phyloP scores from a whole-genome alignment of 2,113 vertebrate genomes.

The Thalassarche chlororhynchos region DNA sequence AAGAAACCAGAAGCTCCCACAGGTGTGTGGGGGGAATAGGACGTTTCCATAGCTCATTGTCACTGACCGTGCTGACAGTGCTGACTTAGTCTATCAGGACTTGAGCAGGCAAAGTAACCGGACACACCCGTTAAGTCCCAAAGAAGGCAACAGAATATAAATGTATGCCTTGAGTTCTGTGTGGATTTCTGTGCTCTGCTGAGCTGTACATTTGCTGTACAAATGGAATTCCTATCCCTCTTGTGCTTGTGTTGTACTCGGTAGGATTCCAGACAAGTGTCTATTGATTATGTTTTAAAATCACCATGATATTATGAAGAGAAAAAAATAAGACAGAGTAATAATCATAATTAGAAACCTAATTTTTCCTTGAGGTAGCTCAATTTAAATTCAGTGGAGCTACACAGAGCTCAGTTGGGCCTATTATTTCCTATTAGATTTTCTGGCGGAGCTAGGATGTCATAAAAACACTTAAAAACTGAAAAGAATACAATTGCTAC shows the following conservation, averaged over 20 bases:
- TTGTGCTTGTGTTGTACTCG: neutral
- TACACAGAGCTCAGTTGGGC: neutral
- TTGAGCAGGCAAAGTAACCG: neutral
- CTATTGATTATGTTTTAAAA: conserved; percentile 12
- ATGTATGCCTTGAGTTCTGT: neutral
- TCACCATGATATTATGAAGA: neutral
- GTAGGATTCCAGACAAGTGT: neutral
- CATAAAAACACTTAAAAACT: neutral
- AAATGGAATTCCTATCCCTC: neutral
- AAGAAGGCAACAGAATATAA: neutral
- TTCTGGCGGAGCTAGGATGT: neutral
- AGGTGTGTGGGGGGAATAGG: fast-evolving
- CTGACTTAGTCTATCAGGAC: neutral
- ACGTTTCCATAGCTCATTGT: neutral
- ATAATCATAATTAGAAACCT: conserved; percentile 4
- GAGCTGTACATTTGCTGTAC: neutral
- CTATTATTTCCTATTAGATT: conserved; percentile 1
- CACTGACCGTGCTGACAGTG: neutral
- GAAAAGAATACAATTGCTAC: neutral
- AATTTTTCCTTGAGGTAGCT: neutral
- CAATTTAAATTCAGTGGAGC: neutral
- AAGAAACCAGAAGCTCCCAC: neutral
- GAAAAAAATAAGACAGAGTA: neutral
- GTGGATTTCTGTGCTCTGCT: neutral
- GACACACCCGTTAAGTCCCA: neutral